Evolutionary conservation across 2,888 invertebrate genomes (phyloP), one percentile per base, ranked within the genome.

Genomic region (Timema cristinae): DNA sequence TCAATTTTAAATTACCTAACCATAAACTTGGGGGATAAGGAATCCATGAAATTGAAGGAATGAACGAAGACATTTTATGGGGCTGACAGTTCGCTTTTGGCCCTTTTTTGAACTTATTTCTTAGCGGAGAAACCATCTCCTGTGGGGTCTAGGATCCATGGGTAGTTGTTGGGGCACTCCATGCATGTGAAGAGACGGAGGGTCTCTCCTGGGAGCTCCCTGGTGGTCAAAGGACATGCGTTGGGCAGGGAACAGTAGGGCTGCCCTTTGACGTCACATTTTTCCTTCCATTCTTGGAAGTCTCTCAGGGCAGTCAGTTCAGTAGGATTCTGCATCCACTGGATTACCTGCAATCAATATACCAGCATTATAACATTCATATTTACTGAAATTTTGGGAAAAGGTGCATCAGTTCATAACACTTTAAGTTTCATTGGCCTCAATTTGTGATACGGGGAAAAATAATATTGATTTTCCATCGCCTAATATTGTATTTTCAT

Each of bases 261-360:
- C 82, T 95, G 94, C 71, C 95, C 95, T 83, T 95, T 95, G 75
- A 96, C 92, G 81, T 95, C 95, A 83, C 96, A 96, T 81, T 94
- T 94, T 79, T 95, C 95, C 83, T 96, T 96, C 96, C 96, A 96
- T 82, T 95, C 94, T 78, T 92, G 91, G 89, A 96, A 96, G 81
- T 96, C 95, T 77, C 94, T 87, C 68, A 96, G 87, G 54, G 90
- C 90, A 67, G 93, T 90, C 76, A 95, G 81, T 82, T 95, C 95
- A 50, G 94, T 94, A 71, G 96, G 96, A 79, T 92, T 94, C 83
- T 96, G 95, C 94, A 96, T 96, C 95, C 95, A 96, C 83, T 95
- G 94, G 79, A 96, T 94, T 50, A 95, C 95, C 87, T 93, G 87
- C 11, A 13, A 61, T 9, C n/a, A 32, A 32, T 2, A 32, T 32